Percentiles rank a stretch among this genome's conserved stretches.
phyloP scores from a whole-genome alignment of 2,888 invertebrate genomes.

The Agrenia bidenticulata region DNA sequence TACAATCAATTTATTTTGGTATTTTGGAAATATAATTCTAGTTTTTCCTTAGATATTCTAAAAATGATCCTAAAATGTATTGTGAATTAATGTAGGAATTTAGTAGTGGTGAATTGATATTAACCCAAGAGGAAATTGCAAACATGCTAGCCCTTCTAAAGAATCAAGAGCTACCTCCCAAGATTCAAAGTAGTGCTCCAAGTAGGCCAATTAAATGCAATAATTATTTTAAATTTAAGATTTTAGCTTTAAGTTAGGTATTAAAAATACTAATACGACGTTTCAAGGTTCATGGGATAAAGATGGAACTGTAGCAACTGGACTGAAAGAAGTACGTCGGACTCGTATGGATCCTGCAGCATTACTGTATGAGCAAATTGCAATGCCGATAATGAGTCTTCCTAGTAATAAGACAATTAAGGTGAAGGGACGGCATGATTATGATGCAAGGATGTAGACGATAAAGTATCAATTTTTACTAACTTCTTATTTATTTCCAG shows the following conservation, averaged over 20 bases:
- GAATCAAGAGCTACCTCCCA: conserved; percentile 47
- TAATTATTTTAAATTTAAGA: background rate
- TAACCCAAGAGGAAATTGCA: conserved; percentile 48
- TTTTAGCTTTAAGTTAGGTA: background rate
- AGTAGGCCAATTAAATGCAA: too few species aligned
- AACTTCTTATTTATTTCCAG: too few species aligned
- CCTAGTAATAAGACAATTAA: conserved; percentile 45
- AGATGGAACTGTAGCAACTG: conserved; percentile 45
- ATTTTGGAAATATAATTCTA: too few species aligned
- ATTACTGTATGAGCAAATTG: conserved; percentile 50
- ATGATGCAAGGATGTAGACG: background rate
- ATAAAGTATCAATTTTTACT: background rate
- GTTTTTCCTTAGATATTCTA: too few species aligned
- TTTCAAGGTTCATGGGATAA: conserved; percentile 51
- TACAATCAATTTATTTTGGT: conserved; percentile 6
- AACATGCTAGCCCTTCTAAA: conserved; percentile 48
- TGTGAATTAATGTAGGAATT: conserved; percentile 48
- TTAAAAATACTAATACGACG: too few species aligned
- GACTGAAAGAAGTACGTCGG: conserved; percentile 49
- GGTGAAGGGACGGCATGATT: conserved; percentile 20
- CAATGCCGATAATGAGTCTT: conserved; percentile 50
- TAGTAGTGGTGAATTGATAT: conserved; percentile 44
- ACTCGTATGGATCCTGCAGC: conserved; percentile 52
- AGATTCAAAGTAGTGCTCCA: conserved; percentile 48
- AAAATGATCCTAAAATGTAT: too few species aligned